phyloP scores from a whole-genome alignment of 2,797 vertebrate species.

The Bryconaethiops microstoma region DNA sequence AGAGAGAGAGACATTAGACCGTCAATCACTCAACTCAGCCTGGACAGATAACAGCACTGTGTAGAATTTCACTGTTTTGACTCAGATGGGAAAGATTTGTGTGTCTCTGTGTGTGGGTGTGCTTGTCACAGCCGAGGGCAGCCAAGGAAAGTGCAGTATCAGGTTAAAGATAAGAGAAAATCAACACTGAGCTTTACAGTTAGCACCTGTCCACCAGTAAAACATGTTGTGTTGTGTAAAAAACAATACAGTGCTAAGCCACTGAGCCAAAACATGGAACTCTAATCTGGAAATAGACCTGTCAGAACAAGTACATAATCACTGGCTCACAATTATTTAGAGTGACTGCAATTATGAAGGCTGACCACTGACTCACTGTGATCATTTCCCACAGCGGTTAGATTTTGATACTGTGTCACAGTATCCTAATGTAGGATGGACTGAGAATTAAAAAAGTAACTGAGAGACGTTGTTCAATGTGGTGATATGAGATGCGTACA shows the following conservation, averaged over 20 bases:
- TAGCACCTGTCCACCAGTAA: constrained; percentile 1
- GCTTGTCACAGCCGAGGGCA: constrained; percentile 11
- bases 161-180: constrained; percentile 43
- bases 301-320: too few relatives aligned
- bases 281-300: constrained; percentile 13
- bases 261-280: constrained; percentile 1
- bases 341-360: too few relatives aligned
- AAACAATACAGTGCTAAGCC: neutral
- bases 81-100: neutral
- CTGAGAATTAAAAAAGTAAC: too few relatives aligned
- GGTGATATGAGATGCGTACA: too few relatives aligned
- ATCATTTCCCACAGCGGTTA: too few relatives aligned
- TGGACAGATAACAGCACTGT: constrained; percentile 40
- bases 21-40: constrained; percentile 17
- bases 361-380: too few relatives aligned
- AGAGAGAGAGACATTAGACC: constrained; percentile 21
- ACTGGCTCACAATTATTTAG: too few relatives aligned
- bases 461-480: too few relatives aligned
- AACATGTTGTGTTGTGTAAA: neutral
- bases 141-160: constrained; percentile 13
- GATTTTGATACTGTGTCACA: too few relatives aligned
- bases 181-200: constrained; percentile 24
- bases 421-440: too few relatives aligned
- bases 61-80: constrained; percentile 54
- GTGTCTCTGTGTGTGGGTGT: constrained; percentile 5